Conservation (phyloP, 1,140 invertebrate genomes). For the Drosophila jambulina region DNA sequence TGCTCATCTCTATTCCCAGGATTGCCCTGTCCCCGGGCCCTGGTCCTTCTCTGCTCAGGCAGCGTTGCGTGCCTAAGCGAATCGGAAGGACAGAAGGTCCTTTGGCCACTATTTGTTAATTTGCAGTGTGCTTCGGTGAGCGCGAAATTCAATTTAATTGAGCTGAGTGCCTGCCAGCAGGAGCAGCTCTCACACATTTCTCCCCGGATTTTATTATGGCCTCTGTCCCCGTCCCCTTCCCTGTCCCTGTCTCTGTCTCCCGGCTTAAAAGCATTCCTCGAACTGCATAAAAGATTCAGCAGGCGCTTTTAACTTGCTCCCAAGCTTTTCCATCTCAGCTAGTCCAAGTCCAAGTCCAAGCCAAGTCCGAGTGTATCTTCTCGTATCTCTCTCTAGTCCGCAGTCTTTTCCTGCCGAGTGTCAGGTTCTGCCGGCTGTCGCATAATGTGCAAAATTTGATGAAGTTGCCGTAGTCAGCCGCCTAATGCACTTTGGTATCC, state of each 20-base stretch:
- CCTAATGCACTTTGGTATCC: constrained; percentile 51
- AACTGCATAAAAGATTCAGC: constrained; percentile 82
- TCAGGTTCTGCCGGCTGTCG: constrained; percentile 74
- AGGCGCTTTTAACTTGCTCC: constrained; percentile 78
- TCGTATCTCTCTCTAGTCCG: constrained; percentile 28
- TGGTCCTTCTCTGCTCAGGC: constrained; percentile 43
- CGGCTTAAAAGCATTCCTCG: constrained; percentile 76
- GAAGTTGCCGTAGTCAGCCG: constrained; percentile 54
- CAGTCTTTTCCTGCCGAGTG: constrained; percentile 58
- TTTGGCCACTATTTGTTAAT: constrained; percentile 75
- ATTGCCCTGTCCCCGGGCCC: background rate
- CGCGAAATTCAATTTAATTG: constrained; percentile 84
- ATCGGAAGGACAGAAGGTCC: constrained; percentile 67
- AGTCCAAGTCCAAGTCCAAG: constrained; percentile 2
- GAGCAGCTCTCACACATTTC: constrained; percentile 75
- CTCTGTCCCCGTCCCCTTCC: constrained; percentile 33
- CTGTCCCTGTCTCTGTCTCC: constrained; percentile 14
- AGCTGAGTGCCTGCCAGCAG: constrained; percentile 72
- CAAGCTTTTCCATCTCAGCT: constrained; percentile 50
- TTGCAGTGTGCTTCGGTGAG: constrained; percentile 82
- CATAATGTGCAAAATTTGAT: constrained; percentile 82
- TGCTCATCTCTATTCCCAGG: constrained; percentile 3
- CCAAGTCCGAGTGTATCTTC: constrained; percentile 13
- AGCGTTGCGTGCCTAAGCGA: constrained; percentile 80
- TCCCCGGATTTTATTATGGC: constrained; percentile 79